Percentiles rank a stretch among this genome's conserved stretches.
Conservation (phyloP, 2,888 invertebrate species). For the Coleophora flavipennella region DNA sequence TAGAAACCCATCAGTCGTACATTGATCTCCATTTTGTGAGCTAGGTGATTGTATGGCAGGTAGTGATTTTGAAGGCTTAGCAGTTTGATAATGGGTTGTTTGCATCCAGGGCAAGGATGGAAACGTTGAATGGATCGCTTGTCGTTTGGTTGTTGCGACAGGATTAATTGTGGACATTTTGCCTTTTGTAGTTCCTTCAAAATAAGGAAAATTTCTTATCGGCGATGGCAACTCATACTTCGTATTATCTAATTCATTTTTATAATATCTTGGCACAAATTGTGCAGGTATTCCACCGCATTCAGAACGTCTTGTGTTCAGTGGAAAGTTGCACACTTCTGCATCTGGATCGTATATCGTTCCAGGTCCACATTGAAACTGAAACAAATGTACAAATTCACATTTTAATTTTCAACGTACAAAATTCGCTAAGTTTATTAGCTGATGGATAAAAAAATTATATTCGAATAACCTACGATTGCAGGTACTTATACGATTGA, state of each 20-base stretch:
- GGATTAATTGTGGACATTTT: neutral
- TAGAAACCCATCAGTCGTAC: constrained; percentile 80
- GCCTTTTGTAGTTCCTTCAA: constrained; percentile 1
- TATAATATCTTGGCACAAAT: constrained; percentile 23
- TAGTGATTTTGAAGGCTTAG: constrained; percentile 3
- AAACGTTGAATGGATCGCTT: neutral
- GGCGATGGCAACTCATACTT: constrained; percentile 44
- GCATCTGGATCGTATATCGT: constrained; percentile 81
- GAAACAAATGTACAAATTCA: constrained; percentile 27
- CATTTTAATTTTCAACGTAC: too few relatives aligned
- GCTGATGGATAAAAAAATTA: too few relatives aligned
- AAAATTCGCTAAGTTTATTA: too few relatives aligned
- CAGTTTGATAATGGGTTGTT: constrained; percentile 10
- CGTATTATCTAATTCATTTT: constrained; percentile 59
- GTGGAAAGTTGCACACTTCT: constrained; percentile 80
- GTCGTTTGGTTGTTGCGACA: neutral
- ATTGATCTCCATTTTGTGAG: constrained; percentile 35
- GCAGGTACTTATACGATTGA: too few relatives aligned
- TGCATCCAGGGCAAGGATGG: constrained; percentile 14
- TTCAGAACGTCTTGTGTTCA: constrained; percentile 77
- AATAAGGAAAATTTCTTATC: constrained; percentile 19
- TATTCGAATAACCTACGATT: too few relatives aligned
- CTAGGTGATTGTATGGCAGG: constrained; percentile 8
- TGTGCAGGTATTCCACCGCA: constrained; percentile 61
- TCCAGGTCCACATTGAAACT: constrained; percentile 82